phyloP scores from a whole-genome alignment of 2,888 invertebrate genomes.

The Embidobia sp. region DNA sequence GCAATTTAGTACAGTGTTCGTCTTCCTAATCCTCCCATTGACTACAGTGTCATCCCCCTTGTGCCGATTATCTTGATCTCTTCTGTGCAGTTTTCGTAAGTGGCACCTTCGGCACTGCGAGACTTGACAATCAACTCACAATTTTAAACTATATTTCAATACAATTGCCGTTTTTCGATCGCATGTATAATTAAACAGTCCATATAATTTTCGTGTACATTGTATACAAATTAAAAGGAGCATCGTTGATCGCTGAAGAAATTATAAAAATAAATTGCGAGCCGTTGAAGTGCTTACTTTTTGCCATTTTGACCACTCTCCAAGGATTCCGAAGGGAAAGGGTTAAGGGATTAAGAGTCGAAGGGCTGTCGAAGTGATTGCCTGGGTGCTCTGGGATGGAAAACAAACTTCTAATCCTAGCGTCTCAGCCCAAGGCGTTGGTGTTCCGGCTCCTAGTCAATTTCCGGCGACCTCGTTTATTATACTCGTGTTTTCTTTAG shows the following conservation, averaged over 20 bases:
- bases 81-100: constrained; percentile 61
- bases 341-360: constrained; percentile 51
- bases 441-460: constrained; percentile 70
- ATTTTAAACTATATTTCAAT: constrained; percentile 52
- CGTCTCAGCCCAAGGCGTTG: constrained; percentile 69
- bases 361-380: constrained; percentile 57
- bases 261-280: constrained; percentile 11
- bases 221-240: constrained; percentile 40
- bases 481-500: constrained; percentile 55
- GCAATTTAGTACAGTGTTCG: constrained; percentile 63
- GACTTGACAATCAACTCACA: constrained; percentile 53
- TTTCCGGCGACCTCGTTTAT: constrained; percentile 67
- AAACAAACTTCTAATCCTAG: constrained; percentile 72
- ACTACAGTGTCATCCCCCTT: constrained; percentile 46
- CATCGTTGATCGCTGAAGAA: constrained; percentile 1
- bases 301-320: constrained; percentile 23
- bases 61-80: constrained; percentile 60
- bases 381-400: constrained; percentile 63
- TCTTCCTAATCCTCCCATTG: constrained; percentile 70
- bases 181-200: constrained; percentile 43
- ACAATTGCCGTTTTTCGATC: constrained; percentile 33
- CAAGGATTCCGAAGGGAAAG: constrained; percentile 8
- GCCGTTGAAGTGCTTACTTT: constrained; percentile 5
- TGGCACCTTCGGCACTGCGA: constrained; percentile 52
- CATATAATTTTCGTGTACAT: constrained; percentile 12